Percentiles rank a stretch among this genome's conserved stretches.
Conservation (phyloP, 2,797 vertebrate species). For the Cirrhinus molitorella region DNA sequence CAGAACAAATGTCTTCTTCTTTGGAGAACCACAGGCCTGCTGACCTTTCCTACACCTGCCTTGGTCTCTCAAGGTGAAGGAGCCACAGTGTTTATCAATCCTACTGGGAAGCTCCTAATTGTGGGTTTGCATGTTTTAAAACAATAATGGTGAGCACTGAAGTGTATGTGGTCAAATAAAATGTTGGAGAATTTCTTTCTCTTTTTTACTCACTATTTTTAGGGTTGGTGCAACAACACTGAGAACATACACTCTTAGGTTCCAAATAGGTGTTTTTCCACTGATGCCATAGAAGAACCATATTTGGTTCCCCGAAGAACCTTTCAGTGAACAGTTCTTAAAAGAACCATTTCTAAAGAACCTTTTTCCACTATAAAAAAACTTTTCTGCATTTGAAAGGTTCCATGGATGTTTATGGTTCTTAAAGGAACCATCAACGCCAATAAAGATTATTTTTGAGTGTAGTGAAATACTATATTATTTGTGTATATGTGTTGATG, state of each 20-base stretch:
- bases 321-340: no score
- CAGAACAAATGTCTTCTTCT: constrained; percentile 59
- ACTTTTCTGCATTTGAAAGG: no score
- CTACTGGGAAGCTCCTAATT: neutral
- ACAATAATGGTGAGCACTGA: neutral
- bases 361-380: no score
- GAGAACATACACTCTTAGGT: neutral
- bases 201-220: neutral
- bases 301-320: no score
- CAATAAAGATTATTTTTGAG: no score
- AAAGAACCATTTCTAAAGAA: no score
- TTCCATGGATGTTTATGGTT: no score
- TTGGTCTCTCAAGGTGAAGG: constrained; percentile 23
- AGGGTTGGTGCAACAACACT: neutral
- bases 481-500: neutral
- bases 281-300: no score
- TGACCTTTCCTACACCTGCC: constrained; percentile 59
- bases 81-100: neutral
- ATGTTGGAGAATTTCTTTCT: neutral
- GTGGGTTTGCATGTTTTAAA: neutral
- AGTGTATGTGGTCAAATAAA: neutral
- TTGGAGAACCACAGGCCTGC: constrained; percentile 55
- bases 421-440: no score
- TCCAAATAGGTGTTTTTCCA: no score
- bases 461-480: neutral